These are phyloP conservation scores for Pantherophis vulpinus DNA, from an alignment of 2,797 vertebrate genomes.

Conservation along the genomic window DNA sequence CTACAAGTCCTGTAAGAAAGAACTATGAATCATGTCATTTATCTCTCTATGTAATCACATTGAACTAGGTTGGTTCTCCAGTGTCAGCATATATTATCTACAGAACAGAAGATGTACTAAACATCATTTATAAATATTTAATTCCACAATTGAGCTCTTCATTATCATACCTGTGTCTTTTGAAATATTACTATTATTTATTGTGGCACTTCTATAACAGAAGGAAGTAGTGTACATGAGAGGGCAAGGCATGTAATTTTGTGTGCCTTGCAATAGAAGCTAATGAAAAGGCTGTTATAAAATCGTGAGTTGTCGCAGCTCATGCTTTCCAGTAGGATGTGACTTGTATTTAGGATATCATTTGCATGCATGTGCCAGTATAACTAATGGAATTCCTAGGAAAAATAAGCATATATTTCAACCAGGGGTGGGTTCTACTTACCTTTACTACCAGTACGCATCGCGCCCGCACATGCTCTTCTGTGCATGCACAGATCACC, in stretches of 20 bases:
- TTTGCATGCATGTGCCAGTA: neutral
- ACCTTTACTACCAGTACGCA: too few relatives aligned
- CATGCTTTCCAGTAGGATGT: neutral
- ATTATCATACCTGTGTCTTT: conserved; percentile 67
- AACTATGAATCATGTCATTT: conserved; percentile 59
- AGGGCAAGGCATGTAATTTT: neutral
- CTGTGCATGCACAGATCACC: too few relatives aligned
- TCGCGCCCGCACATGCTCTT: too few relatives aligned
- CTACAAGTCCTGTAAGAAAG: conserved; percentile 18
- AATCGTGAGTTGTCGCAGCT: neutral
- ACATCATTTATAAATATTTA: conserved; percentile 75
- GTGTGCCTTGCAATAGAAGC: neutral
- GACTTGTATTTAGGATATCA: neutral
- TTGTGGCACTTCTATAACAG: conserved; percentile 34
- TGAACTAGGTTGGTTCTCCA: conserved; percentile 66
- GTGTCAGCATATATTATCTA: conserved; percentile 69
- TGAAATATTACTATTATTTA: conserved; percentile 70
- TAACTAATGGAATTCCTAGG: neutral
- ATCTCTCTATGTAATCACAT: conserved; percentile 62
- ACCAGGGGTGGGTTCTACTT: neutral
- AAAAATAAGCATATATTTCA: neutral
- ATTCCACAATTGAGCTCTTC: conserved; percentile 68
- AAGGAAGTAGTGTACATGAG: conserved; percentile 2
- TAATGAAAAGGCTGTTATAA: neutral
- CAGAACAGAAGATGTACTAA: conserved; percentile 64